Evolutionary conservation across 2,113 vertebrate species (phyloP).

Genomic region (Theristicus caerulescens): DNA sequence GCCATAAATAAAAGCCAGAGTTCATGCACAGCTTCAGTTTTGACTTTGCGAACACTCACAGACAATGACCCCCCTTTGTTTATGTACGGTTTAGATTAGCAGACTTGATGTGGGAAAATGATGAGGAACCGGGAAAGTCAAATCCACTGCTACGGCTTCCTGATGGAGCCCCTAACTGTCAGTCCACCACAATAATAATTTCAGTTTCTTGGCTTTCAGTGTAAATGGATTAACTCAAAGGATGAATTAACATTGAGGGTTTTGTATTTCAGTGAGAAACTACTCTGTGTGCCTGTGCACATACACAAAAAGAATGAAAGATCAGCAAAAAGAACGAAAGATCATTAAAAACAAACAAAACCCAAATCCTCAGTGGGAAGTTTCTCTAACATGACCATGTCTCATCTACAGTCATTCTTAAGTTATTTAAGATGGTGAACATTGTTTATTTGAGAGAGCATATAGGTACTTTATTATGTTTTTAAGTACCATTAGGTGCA

Average conservation of each 20-base stretch:
- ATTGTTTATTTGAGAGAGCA: not conserved
- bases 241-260: not conserved
- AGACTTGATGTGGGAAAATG: not conserved
- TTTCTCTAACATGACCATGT: not conserved
- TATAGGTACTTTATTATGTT: not conserved
- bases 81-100: not conserved
- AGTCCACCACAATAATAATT: not conserved
- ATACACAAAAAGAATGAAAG: not conserved
- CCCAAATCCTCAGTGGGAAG: not conserved
- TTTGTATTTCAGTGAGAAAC: conserved; percentile 24
- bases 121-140: not conserved
- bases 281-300: not conserved
- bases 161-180: not conserved
- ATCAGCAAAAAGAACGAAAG: not conserved
- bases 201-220: not conserved
- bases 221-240: conserved; percentile 25
- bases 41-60: not conserved
- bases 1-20: not conserved
- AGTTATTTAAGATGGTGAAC: not conserved
- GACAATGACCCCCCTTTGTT: not conserved
- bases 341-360: not conserved
- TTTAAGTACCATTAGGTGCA: not conserved
- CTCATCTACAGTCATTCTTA: not conserved
- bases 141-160: not conserved
- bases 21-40: not conserved